Evolutionary conservation across 2,888 invertebrate genomes (phyloP).

Genomic region (Micoletzkya japonica): DNA sequence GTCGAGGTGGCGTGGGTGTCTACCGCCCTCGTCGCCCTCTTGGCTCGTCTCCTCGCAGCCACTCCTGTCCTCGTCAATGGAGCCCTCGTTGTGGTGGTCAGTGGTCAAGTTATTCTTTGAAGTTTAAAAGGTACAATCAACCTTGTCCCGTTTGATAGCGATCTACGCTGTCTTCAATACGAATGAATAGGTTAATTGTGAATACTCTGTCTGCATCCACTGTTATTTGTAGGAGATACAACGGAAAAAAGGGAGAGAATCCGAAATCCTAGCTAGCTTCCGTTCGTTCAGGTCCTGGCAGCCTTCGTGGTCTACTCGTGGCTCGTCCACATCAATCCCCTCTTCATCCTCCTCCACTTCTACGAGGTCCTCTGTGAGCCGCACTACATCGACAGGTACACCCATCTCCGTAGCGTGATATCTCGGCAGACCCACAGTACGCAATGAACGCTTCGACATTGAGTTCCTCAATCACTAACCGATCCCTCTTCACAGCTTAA

Average conservation of each 20-base stretch:
- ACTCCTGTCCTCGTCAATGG: conserved; percentile 23
- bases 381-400: conserved; percentile 17
- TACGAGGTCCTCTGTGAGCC: conserved; percentile 23
- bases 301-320: conserved; percentile 24
- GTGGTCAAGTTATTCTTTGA: too few species aligned
- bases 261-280: neutral
- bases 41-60: conserved; percentile 2
- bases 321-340: conserved; percentile 14
- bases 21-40: conserved; percentile 14
- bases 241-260: neutral
- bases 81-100: conserved; percentile 19
- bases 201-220: neutral
- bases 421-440: too few species aligned
- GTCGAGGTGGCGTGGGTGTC: conserved; percentile 24
- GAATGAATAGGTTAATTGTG: neutral
- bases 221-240: neutral
- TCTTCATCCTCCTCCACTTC: conserved; percentile 23
- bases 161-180: too few species aligned
- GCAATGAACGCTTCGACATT: too few species aligned
- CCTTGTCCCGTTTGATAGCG: too few species aligned
- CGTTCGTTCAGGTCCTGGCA: conserved; percentile 4
- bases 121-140: too few species aligned
- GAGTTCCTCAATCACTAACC: too few species aligned
- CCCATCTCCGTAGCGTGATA: too few species aligned
- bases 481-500: too few species aligned